Conservation (phyloP, 2,113 vertebrate genomes). For the Chaenocephalus aceratus region DNA sequence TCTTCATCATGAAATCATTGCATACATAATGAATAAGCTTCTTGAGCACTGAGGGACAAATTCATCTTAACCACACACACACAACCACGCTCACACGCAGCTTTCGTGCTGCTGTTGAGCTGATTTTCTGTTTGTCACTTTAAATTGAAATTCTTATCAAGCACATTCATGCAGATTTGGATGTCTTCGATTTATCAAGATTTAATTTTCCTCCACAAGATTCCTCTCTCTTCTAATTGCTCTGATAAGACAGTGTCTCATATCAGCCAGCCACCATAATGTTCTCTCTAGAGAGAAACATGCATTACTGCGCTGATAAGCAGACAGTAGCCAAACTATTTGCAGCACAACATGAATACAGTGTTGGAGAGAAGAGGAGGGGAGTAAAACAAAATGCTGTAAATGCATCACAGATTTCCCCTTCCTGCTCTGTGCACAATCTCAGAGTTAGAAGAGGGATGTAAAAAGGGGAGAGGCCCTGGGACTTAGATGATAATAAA, state of each 20-base stretch:
- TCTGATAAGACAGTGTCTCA: conserved; percentile 9
- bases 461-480: conserved; percentile 35
- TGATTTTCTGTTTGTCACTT: conserved; percentile 32
- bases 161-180: conserved; percentile 31
- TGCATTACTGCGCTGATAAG: background rate
- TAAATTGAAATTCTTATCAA: conserved; percentile 26
- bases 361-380: background rate
- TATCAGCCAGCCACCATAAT: background rate
- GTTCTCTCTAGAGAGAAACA: background rate
- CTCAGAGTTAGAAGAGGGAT: conserved; percentile 47
- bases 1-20: conserved; percentile 52
- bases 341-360: background rate
- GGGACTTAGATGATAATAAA: conserved; percentile 70
- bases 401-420: conserved; percentile 3
- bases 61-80: conserved; percentile 1
- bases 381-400: background rate
- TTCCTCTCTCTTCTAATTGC: conserved; percentile 1
- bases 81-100: background rate
- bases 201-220: conserved; percentile 20
- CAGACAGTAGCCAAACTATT: background rate
- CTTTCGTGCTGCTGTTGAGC: conserved; percentile 31
- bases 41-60: conserved; percentile 20
- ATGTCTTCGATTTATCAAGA: conserved; percentile 21
- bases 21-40: conserved; percentile 66
- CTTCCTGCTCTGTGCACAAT: conserved; percentile 36